Percentiles rank a stretch among this genome's conserved stretches.
Conservation (phyloP, 2,888 invertebrate genomes). For the Siphonodentalium dalli region DNA sequence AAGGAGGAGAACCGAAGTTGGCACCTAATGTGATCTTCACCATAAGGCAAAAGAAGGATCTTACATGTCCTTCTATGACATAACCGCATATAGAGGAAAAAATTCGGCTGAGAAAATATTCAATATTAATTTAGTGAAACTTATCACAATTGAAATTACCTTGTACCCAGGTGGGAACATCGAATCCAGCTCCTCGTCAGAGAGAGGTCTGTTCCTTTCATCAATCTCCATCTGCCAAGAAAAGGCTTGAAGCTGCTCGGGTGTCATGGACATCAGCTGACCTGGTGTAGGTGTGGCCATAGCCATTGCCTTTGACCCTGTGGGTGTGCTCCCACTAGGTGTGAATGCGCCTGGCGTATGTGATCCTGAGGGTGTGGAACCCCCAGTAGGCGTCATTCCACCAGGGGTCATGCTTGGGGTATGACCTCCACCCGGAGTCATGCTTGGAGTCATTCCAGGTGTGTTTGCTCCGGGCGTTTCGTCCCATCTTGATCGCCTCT, state of each 20-base stretch:
- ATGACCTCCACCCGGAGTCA: conserved; percentile 58
- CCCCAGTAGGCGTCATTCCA: conserved; percentile 65
- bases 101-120: no score
- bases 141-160: conserved; percentile 67
- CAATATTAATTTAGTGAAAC: no score
- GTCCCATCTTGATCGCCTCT: conserved; percentile 97
- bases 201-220: conserved; percentile 93
- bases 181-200: conserved; percentile 95
- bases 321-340: conserved; percentile 67
- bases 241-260: conserved; percentile 97
- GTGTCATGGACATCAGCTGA: conserved; percentile 97
- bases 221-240: conserved; percentile 99
- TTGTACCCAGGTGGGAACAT: conserved; percentile 99
- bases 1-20: no score
- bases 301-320: conserved; percentile 89
- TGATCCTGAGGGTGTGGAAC: conserved; percentile 56
- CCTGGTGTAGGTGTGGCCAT: conserved; percentile 97
- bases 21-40: no score
- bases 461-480: conserved; percentile 83
- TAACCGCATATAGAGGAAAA: no score
- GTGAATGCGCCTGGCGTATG: conserved; percentile 63
- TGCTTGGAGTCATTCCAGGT: conserved; percentile 65
- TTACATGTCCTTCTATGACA: no score
- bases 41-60: no score
- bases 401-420: conserved; percentile 56